Evolutionary conservation across 2,888 invertebrate genomes (phyloP), one percentile per base, ranked within the genome.

Genomic region (Linyphia triangularis): DNA sequence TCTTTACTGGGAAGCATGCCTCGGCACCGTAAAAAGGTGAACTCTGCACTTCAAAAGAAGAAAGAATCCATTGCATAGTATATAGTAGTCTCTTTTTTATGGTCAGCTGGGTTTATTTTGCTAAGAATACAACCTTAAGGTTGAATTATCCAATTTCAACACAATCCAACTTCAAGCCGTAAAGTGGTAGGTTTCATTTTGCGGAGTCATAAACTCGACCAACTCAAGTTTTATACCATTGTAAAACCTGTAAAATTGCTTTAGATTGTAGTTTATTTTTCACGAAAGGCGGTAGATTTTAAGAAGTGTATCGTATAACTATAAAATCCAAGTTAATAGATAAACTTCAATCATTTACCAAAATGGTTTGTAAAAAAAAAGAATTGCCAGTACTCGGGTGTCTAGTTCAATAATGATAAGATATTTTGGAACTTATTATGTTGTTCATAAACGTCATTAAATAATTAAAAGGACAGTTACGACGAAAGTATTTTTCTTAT

Each of bases 121-220:
- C 22, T 51, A n/a, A 73, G 61, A 40, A 81, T 51, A 24, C 81
- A 16, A 33, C 43, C 57, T 51, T 22, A 40, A 51, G 33, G 30
- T 33, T 51, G 16, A 65, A 43, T 33, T 65, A 83, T 83, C 65
- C 73, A 73, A 75, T 83, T 73, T 63, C 73, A 63, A 57, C 40
- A 13, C 65, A 83, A 73, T 83, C 83, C 65, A 33, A 43, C 24
- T 33, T n/a, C 13, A n/a, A 10, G 65, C 83, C 65, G 83, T 83
- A 83, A 83, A 73, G 57, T 65, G 65, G 63, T 63, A 33, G 26
- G 26, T 67, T 83, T 73, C 63, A 83, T 73, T 83, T 83, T 65
- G 83, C 16, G 65, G 51, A 43, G 61, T 83, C 83, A 63, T 83
- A 83, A 83, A 83, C 72, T 37, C 22, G 43, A 33, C 57, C 57